Conservation (phyloP, 2,797 vertebrate species). For the Parotocinclus haroldoi region DNA sequence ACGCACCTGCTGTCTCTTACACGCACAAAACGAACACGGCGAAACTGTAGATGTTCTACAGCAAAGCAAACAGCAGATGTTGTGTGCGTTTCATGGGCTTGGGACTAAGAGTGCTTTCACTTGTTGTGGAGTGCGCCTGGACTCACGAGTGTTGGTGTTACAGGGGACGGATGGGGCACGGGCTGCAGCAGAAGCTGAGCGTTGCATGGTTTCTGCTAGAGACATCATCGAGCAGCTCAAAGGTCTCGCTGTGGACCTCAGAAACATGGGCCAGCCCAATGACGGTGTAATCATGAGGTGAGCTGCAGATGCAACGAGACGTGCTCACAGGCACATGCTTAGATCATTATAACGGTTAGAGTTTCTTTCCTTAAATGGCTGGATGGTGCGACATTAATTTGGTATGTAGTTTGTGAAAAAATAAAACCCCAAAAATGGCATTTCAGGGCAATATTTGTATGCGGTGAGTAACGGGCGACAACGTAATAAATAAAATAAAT, state of each 20-base stretch:
- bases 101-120: too few relatives aligned
- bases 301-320: not conserved
- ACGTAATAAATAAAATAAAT: too few relatives aligned
- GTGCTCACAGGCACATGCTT: not conserved
- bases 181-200: constrained; percentile 51
- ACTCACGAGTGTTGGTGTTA: constrained; percentile 1
- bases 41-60: not conserved
- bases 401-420: too few relatives aligned
- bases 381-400: too few relatives aligned
- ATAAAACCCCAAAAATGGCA: too few relatives aligned
- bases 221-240: constrained; percentile 62
- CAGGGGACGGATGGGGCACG: constrained; percentile 52
- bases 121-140: too few relatives aligned
- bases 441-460: too few relatives aligned
- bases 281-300: constrained; percentile 64
- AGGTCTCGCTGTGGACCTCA: constrained; percentile 50
- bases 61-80: too few relatives aligned
- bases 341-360: not conserved
- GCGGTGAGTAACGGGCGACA: too few relatives aligned
- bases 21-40: not conserved
- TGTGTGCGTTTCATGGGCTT: too few relatives aligned
- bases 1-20: not conserved
- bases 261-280: constrained; percentile 58
- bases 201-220: constrained; percentile 56
- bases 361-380: too few relatives aligned